Evolutionary conservation across 2,888 invertebrate species (phyloP).

Genomic region (Drosophila colorata): DNA sequence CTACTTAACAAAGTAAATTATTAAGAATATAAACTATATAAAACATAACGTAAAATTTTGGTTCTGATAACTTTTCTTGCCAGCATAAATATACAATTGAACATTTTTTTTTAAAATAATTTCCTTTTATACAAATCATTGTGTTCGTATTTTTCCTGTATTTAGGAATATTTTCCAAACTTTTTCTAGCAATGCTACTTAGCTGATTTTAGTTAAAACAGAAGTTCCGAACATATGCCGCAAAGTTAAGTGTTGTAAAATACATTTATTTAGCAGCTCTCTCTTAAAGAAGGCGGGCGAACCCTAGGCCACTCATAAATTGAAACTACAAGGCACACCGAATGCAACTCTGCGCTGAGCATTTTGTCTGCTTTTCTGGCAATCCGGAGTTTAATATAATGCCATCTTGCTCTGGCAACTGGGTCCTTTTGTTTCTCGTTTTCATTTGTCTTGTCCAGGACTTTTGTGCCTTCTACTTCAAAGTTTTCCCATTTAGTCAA

Average conservation of each 20-base stretch:
- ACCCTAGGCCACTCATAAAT: constrained; percentile 31
- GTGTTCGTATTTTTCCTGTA: neutral
- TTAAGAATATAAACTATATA: no score
- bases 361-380: constrained; percentile 19
- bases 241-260: constrained; percentile 31
- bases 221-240: constrained; percentile 23
- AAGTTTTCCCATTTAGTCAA: constrained; percentile 80
- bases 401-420: constrained; percentile 27
- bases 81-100: no score
- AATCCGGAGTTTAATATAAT: constrained; percentile 7
- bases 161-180: no score
- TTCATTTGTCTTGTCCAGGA: constrained; percentile 73
- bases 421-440: constrained; percentile 45
- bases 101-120: no score
- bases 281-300: neutral
- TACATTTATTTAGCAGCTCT: constrained; percentile 30
- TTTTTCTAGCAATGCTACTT: neutral
- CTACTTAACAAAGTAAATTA: no score
- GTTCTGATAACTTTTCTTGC: no score
- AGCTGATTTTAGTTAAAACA: constrained; percentile 17
- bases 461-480: constrained; percentile 75
- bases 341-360: constrained; percentile 37
- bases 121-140: neutral
- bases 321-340: constrained; percentile 14
- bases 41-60: no score